Percentiles rank a stretch among this genome's conserved stretches.
These are phyloP conservation scores for Lasius platythorax DNA, from an alignment of 2,888 invertebrate genomes.

Conservation along the genomic window DNA sequence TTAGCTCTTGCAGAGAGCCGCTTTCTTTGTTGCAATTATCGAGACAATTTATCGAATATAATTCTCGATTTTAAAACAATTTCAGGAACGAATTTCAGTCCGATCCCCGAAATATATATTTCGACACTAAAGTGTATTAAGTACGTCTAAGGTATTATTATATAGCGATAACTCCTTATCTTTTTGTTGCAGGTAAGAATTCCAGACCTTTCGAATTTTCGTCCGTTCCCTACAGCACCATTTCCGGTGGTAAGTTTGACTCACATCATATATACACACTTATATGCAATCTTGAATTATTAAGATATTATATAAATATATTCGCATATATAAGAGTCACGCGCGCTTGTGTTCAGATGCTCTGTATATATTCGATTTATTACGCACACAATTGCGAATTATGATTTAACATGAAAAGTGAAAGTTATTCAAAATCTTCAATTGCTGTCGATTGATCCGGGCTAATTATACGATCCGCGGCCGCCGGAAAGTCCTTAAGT, in stretches of 20 bases:
- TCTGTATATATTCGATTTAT: neutral
- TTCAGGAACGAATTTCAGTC: neutral
- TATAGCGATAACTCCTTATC: neutral
- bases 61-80: neutral
- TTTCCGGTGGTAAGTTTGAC: constrained; percentile 53
- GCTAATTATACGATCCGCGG: neutral
- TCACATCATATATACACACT: constrained; percentile 37
- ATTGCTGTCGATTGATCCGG: neutral
- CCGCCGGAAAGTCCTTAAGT: neutral
- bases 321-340: neutral
- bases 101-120: neutral
- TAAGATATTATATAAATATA: neutral
- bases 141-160: neutral
- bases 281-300: neutral
- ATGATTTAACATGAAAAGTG: neutral
- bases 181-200: constrained; percentile 52
- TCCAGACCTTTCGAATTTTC: constrained; percentile 57
- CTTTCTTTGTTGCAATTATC: neutral
- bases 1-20: constrained; percentile 23
- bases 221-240: constrained; percentile 51
- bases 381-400: neutral
- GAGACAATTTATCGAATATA: neutral
- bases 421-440: neutral
- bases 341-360: neutral
- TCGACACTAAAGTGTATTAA: neutral